phyloP scores from a whole-genome alignment of 2,797 vertebrate genomes.

The Melanotaenia nigrans region DNA sequence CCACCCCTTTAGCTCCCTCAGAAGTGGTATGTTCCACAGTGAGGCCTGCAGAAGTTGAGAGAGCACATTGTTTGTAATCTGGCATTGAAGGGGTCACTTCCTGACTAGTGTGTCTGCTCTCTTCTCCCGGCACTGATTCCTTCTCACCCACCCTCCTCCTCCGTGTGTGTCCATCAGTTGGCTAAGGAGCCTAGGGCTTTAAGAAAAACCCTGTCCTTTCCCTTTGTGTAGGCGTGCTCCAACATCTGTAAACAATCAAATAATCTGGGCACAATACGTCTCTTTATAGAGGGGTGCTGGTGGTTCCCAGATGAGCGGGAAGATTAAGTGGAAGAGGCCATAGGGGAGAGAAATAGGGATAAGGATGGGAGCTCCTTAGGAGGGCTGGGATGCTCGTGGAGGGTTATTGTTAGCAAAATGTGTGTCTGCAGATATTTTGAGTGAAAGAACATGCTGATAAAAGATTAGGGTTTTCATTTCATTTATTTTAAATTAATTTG shows the following conservation, averaged over 20 bases:
- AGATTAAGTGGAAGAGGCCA: constrained; percentile 77
- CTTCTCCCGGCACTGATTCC: constrained; percentile 56
- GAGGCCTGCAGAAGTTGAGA: constrained; percentile 82
- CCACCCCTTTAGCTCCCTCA: constrained; percentile 74
- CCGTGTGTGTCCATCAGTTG: constrained; percentile 58
- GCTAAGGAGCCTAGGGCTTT: constrained; percentile 66
- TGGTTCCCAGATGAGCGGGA: constrained; percentile 82
- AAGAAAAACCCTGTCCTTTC: constrained; percentile 76
- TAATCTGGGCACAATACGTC: constrained; percentile 84
- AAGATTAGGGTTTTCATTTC: neutral
- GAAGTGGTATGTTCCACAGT: constrained; percentile 82
- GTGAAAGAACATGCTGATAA: constrained; percentile 46
- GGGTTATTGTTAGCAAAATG: constrained; percentile 25
- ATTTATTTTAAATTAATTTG: neutral
- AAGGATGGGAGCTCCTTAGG: constrained; percentile 60
- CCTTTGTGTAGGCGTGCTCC: constrained; percentile 80
- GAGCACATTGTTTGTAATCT: constrained; percentile 87
- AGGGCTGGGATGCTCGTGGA: constrained; percentile 19
- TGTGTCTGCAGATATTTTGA: constrained; percentile 24
- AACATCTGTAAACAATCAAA: constrained; percentile 88
- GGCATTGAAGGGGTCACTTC: constrained; percentile 86
- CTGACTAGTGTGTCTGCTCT: constrained; percentile 84
- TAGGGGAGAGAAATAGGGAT: constrained; percentile 60
- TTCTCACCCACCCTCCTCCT: constrained; percentile 48
- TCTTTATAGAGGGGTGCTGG: constrained; percentile 80